These are phyloP conservation scores for Tineola bisselliella DNA, from an alignment of 2,888 invertebrate species.

Conservation along the genomic window DNA sequence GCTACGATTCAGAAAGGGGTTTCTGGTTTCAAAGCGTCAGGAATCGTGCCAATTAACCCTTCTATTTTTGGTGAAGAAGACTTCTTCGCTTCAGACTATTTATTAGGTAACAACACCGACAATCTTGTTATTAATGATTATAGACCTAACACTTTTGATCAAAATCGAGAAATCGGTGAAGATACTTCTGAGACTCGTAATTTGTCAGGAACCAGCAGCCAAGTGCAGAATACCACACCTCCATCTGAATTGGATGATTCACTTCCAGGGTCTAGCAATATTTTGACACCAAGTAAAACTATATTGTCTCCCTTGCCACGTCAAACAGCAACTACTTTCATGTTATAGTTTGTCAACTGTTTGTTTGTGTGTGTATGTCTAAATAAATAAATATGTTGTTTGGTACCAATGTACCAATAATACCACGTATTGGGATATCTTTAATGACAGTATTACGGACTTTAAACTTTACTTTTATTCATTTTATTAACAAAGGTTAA, in stretches of 20 bases:
- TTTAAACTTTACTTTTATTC: no score
- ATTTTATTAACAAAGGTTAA: no score
- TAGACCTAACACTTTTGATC: conserved; percentile 10
- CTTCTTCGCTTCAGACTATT: conserved; percentile 14
- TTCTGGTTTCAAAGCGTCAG: conserved; percentile 22
- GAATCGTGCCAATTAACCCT: conserved; percentile 24
- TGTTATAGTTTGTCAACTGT: no score
- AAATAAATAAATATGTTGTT: no score
- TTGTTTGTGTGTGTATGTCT: no score
- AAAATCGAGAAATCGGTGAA: conserved; percentile 2
- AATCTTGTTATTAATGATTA: conserved; percentile 8
- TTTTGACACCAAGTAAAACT: conserved; percentile 14
- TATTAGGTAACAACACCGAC: conserved; percentile 16
- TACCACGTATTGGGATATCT: no score
- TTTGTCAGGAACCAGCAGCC: conserved; percentile 12
- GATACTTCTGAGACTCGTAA: conserved; percentile 8
- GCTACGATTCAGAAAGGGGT: conserved; percentile 21
- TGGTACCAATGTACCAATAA: no score
- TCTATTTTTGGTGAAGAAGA: conserved; percentile 20
- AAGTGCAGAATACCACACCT: conserved; percentile 10
- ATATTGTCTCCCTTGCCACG: conserved; percentile 10
- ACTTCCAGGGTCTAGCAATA: conserved; percentile 6
- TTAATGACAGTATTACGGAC: no score
- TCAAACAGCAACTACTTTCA: no score
- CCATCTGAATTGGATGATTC: conserved; percentile 3